These are phyloP conservation scores for Rhagoletis zephyria DNA, from an alignment of 1,140 invertebrate genomes.

Conservation along the genomic window DNA sequence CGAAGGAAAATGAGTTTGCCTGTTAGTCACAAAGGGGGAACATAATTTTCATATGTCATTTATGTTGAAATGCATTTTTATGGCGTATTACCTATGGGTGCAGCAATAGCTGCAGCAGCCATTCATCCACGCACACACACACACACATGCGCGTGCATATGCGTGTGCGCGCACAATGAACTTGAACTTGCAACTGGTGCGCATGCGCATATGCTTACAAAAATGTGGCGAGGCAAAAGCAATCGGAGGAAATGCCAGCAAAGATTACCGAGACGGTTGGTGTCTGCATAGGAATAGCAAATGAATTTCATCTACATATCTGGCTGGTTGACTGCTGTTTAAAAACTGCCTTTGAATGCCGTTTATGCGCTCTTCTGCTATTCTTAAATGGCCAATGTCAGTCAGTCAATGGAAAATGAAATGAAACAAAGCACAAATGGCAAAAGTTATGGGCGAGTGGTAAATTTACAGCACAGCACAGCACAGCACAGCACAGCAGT, in stretches of 20 bases:
- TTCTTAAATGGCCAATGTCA: neutral
- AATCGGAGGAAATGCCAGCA: neutral
- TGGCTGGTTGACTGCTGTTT: neutral
- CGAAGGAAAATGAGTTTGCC: neutral
- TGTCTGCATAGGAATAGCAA: neutral
- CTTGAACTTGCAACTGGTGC: constrained; percentile 38
- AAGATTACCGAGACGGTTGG: neutral
- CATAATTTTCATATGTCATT: constrained; percentile 50
- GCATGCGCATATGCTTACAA: neutral
- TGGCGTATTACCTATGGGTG: constrained; percentile 41
- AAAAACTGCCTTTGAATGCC: neutral
- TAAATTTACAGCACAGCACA: neutral
- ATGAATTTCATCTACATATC: neutral
- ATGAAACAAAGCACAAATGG: constrained; percentile 17
- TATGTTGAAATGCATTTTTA: constrained; percentile 51
- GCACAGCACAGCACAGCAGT: neutral
- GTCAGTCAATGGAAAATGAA: constrained; percentile 37
- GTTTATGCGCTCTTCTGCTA: neutral
- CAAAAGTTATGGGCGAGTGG: constrained; percentile 4
- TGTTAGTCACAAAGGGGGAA: constrained; percentile 42
- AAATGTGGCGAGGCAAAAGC: neutral
- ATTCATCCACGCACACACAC: neutral
- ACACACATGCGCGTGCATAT: neutral
- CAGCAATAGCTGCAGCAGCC: neutral
- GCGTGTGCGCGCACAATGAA: neutral